Evolutionary conservation across 2,888 invertebrate species (phyloP), one percentile per base, ranked within the genome.

Genomic region (Alcis repandata): DNA sequence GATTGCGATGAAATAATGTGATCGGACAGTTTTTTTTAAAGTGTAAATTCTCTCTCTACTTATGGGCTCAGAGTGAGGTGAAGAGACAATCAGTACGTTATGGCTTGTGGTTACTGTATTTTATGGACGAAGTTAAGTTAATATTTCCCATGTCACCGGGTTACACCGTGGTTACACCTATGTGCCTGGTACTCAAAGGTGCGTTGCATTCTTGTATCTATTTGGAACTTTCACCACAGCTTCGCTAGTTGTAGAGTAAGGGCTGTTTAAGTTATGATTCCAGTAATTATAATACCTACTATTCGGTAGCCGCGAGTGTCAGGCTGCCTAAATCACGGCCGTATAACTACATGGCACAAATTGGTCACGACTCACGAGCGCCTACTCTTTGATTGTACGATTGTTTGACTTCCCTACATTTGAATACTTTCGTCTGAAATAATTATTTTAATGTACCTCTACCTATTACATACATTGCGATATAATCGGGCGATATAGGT

Each of bases 111-210:
- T 83, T 69, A 79, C 77, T 73, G 79, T 80, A 79, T 88, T 87
- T 84, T 79, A 79, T 86, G 89, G 88, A 90, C 90, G 86, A 88
- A 89, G 89, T 88, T 90, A 91, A 91, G 92, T 83, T 92, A 90
- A 90, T 90, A 82, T 83, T 83, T 79, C 85, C 83, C 83, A 88
- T 88, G 88, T 87, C 89, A 91, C 91, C 90, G 90, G 87, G 89
- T 85, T 89, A 82, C 83, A 90, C 89, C 90, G 90, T 87, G 88
- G 89, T 85, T 89, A 82, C 83, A 90, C 89, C 90, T 90, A 87
- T 86, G 82, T 90, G 88, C 90, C 92, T 90, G 91, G 84, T 79
- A 81, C 84, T 83, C 77, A 79, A 88, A 92, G 91, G 92, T 91
- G 84, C 78, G 90, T 88, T 82, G 78, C 79, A 82, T 77, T 75